Percentiles rank a stretch among this genome's conserved stretches.
Conservation (phyloP, 2,113 vertebrate species). For the Garra rufa region DNA sequence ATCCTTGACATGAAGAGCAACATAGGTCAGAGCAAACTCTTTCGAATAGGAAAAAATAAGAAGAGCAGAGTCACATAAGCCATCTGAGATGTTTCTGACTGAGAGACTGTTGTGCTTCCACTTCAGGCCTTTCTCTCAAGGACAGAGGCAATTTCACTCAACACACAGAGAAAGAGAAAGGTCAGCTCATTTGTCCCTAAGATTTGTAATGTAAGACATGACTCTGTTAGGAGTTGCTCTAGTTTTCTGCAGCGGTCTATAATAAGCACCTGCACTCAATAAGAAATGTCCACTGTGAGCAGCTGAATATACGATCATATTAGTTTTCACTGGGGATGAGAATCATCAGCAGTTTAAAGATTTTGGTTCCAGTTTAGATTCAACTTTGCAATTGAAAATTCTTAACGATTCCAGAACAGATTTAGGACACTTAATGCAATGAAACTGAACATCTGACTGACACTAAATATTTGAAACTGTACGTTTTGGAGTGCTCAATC, state of each 20-base stretch:
- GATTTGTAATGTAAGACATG: not conserved
- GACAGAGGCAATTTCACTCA: not conserved
- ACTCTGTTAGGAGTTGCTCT: not conserved
- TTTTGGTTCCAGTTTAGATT: no score
- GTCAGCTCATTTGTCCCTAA: not conserved
- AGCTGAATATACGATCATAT: not conserved
- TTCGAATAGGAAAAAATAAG: not conserved
- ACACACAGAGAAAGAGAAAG: not conserved
- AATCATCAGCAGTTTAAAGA: not conserved
- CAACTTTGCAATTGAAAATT: no score
- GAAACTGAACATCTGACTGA: no score
- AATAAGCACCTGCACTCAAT: slow-evolving; percentile 13
- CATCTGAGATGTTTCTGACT: not conserved
- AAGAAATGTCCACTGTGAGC: not conserved
- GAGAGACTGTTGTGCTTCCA: not conserved
- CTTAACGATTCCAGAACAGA: no score
- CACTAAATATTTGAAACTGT: not conserved
- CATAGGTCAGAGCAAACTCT: slow-evolving; percentile 7
- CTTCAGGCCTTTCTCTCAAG: not conserved
- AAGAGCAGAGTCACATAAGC: not conserved
- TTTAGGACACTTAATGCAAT: no score
- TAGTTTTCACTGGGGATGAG: not conserved
- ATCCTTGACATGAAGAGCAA: slow-evolving; percentile 79
- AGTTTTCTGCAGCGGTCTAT: not conserved
- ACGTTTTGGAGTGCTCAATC: not conserved